Percentiles rank a stretch among this genome's conserved stretches.
Conservation (phyloP, 2,888 invertebrate species). For the Drosophila ustulata region DNA sequence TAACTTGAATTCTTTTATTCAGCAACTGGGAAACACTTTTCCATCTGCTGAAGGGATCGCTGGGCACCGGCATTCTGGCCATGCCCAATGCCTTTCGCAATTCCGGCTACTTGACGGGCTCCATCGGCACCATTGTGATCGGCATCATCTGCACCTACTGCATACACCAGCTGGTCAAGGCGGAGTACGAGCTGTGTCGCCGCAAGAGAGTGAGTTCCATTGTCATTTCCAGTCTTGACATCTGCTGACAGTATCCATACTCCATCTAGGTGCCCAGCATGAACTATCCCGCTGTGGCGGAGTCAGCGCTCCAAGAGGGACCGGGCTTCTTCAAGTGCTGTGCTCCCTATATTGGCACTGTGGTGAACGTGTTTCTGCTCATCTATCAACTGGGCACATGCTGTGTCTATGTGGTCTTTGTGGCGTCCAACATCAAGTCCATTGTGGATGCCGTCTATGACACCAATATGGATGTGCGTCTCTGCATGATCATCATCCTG, state of each 20-base stretch:
- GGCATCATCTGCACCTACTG: constrained; percentile 97
- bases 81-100: constrained; percentile 91
- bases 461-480: constrained; percentile 86
- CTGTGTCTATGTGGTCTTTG: constrained; percentile 98
- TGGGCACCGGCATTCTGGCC: constrained; percentile 97
- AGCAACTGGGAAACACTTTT: constrained; percentile 95
- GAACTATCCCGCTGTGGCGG: constrained; percentile 93
- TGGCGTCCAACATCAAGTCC: constrained; percentile 92
- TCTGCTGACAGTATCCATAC: neutral
- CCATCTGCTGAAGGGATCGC: constrained; percentile 95
- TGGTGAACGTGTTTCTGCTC: constrained; percentile 91
- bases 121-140: constrained; percentile 92
- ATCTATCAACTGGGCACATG: constrained; percentile 98
- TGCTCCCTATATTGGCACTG: constrained; percentile 88
- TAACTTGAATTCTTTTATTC: neutral
- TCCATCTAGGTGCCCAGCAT: constrained; percentile 86
- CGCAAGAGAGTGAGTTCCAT: constrained; percentile 84
- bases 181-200: constrained; percentile 87
- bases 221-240: accelerated
- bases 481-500: constrained; percentile 90
- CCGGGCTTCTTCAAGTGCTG: constrained; percentile 88
- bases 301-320: constrained; percentile 91
- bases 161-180: constrained; percentile 92
- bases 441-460: constrained; percentile 87
- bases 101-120: constrained; percentile 88